Base-by-base conservation (phyloP, 2,797 vertebrate species). In the Euthynnus affinis region DNA sequence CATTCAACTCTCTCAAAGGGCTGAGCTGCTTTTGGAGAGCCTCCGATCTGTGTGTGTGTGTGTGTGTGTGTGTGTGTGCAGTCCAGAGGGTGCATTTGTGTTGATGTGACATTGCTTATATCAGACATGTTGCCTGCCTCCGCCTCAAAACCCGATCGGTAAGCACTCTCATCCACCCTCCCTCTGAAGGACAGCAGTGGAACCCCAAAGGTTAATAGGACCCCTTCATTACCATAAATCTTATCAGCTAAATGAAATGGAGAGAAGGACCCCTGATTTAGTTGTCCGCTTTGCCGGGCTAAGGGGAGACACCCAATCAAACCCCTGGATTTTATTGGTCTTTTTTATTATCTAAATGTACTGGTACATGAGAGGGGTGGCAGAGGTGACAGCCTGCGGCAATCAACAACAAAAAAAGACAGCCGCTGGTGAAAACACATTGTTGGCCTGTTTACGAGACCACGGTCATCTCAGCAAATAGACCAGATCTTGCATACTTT, bases 291-390 rank as follows among this genome's bases (percentile, higher is more conserved):
- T 88, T 68, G 78, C 71, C 59, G 89, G 88, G 79, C 76, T 89
- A 88, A 88, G 89, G 89, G 88, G 92, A 90, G 88, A 84, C 87
- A 92, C 92, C 92, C 89, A 95, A 94, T 96, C 93, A 95, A 93
- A 93, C 84, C 88, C 70, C 89, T 80, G 81, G 84, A 61, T 92
- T 95, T 95, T 95, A 96, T 94, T 95, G 89, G 89, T 82, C 81
- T 91, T 90, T 91, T 93, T 94, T 94, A 95, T 95, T 94, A 93
- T 94, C 94, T 93, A 92, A 95, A 95, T 95, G 92, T 93, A 93
- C 87, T 81, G 71, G 86, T 88, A 87, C 88, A 90, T 91, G 91
- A 91, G 90, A 66, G 20, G 57, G 76, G 88, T 86, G 87, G 71
- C 86, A 84, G 83, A 85, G 92, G 93, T 93, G 91, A 94, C 84